phyloP scores from a whole-genome alignment of 2,113 vertebrate genomes.

The Grantiella picta region DNA sequence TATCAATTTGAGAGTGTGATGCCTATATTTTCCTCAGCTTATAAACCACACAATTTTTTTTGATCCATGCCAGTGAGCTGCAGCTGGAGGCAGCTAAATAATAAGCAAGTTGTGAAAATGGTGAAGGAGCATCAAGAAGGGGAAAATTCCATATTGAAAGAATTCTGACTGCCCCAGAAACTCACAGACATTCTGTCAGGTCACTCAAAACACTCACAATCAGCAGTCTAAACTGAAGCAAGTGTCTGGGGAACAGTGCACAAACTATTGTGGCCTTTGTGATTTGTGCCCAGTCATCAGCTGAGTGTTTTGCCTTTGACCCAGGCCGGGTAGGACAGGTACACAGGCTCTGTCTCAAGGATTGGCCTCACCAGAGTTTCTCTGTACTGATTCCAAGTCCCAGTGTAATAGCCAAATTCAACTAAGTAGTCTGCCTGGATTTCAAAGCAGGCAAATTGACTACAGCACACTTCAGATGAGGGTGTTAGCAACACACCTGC shows the following conservation, averaged over 20 bases:
- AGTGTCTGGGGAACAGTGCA: neutral
- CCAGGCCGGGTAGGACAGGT: neutral
- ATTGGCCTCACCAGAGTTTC: neutral
- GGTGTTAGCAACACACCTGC: neutral
- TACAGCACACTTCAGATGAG: neutral
- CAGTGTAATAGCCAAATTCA: neutral
- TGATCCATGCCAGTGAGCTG: neutral
- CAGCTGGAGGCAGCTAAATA: neutral
- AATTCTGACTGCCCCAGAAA: neutral
- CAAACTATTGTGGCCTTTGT: neutral
- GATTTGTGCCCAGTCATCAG: neutral
- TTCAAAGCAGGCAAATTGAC: neutral
- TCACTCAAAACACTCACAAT: neutral
- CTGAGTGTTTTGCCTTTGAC: neutral
- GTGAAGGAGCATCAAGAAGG: neutral
- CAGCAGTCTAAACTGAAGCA: neutral
- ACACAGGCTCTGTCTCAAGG: neutral
- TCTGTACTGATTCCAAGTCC: neutral
- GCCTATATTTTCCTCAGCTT: neutral
- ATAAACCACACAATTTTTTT: neutral
- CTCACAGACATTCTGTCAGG: neutral
- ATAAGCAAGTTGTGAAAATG: neutral
- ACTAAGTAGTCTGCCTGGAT: neutral
- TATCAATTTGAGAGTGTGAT: neutral
- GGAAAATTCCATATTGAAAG: neutral